Percentiles rank a stretch among this genome's conserved stretches.
These are phyloP conservation scores for Sus cebifrons DNA, from an alignment of 2,797 vertebrate genomes.

Conservation along the genomic window DNA sequence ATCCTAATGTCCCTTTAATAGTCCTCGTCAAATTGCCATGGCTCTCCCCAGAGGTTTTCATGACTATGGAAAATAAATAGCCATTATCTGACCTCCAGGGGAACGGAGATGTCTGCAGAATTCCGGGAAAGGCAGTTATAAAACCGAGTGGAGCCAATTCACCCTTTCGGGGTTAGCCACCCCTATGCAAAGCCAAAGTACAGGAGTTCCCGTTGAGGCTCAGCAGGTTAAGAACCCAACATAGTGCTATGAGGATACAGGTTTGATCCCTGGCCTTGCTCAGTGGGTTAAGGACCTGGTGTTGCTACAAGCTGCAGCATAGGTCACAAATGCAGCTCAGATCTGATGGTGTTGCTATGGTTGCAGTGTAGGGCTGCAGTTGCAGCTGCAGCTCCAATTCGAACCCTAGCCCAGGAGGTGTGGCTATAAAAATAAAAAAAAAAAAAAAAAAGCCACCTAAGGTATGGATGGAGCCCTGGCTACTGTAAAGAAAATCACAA, in stretches of 20 bases:
- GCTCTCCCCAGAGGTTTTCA: slow-evolving; percentile 70
- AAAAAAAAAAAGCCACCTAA: neutral
- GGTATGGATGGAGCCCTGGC: neutral
- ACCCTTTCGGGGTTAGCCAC: neutral
- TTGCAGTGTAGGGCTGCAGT: too few relatives aligned
- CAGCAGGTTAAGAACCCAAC: too few relatives aligned
- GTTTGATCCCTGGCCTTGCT: too few relatives aligned
- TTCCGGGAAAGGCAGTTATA: slow-evolving; percentile 70
- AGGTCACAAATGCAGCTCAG: too few relatives aligned
- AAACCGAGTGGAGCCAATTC: neutral
- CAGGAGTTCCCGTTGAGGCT: too few relatives aligned
- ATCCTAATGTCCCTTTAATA: slow-evolving; percentile 73
- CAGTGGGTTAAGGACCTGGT: too few relatives aligned
- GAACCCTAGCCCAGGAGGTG: too few relatives aligned
- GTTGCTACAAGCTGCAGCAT: too few relatives aligned
- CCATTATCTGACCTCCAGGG: slow-evolving; percentile 74
- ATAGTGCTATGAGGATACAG: too few relatives aligned
- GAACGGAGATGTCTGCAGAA: slow-evolving; percentile 61
- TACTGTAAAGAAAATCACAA: neutral
- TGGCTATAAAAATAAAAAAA: too few relatives aligned
- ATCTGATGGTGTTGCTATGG: too few relatives aligned
- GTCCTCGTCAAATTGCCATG: slow-evolving; percentile 64
- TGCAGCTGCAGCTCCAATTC: too few relatives aligned
- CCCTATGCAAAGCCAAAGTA: neutral
- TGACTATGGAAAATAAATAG: slow-evolving; percentile 71